Conservation (phyloP, 2,888 invertebrate genomes). For the Epirrita christyi region DNA sequence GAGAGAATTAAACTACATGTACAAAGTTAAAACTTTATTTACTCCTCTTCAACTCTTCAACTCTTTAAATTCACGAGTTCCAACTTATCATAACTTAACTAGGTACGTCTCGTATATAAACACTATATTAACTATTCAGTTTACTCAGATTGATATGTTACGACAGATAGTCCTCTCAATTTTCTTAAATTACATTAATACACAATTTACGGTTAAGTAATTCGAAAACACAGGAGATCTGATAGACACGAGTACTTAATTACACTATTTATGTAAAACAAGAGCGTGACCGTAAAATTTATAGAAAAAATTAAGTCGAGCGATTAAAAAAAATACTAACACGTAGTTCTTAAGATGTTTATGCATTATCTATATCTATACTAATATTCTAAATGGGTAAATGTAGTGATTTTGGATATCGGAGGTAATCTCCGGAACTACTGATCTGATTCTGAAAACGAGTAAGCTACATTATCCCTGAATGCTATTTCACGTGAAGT, state of each 20-base stretch:
- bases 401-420: too few relatives aligned
- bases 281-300: too few relatives aligned
- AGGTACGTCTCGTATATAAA: slow-evolving; percentile 79
- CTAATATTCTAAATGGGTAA: too few relatives aligned
- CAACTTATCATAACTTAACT: slow-evolving; percentile 79
- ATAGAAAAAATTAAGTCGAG: too few relatives aligned
- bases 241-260: slow-evolving; percentile 61
- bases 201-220: slow-evolving; percentile 75
- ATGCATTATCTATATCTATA: too few relatives aligned
- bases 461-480: too few relatives aligned
- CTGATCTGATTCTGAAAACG: too few relatives aligned
- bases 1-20: slow-evolving; percentile 49
- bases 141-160: slow-evolving; percentile 78
- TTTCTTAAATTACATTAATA: slow-evolving; percentile 72
- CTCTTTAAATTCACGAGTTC: slow-evolving; percentile 80
- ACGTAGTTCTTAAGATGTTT: too few relatives aligned
- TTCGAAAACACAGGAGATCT: slow-evolving; percentile 78
- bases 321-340: too few relatives aligned
- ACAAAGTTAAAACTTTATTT: slow-evolving; percentile 76
- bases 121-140: slow-evolving; percentile 68
- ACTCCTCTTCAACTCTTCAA: slow-evolving; percentile 78
- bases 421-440: too few relatives aligned
- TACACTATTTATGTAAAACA: too few relatives aligned
- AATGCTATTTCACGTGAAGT: too few relatives aligned
- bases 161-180: slow-evolving; percentile 64